phyloP scores from a whole-genome alignment of 1,140 invertebrate genomes.

The Nilaparvata lugens region DNA sequence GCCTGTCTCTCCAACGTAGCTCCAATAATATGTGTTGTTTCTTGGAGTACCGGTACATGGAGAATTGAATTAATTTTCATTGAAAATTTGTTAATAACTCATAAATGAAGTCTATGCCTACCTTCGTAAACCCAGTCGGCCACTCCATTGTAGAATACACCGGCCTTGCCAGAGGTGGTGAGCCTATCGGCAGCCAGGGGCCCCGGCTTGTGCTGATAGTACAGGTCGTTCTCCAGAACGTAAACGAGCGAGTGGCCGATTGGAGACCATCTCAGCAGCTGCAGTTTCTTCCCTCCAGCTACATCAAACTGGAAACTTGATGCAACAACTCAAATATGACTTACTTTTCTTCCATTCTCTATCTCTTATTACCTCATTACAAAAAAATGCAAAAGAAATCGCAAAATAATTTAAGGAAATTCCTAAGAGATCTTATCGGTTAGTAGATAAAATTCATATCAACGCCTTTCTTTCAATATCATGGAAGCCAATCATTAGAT shows the following conservation, averaged over 20 bases:
- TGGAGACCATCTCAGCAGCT: slow-evolving; percentile 9
- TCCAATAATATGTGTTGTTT: too few relatives aligned
- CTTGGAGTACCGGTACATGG: too few relatives aligned
- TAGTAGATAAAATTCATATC: too few relatives aligned
- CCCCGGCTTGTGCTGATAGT: slow-evolving; percentile 46
- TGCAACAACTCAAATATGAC: background rate
- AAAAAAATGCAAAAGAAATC: background rate
- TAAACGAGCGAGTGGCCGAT: slow-evolving; percentile 6
- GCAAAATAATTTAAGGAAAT: background rate
- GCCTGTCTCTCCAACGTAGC: too few relatives aligned
- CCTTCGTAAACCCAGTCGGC: slow-evolving; percentile 78
- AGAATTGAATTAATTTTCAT: too few relatives aligned
- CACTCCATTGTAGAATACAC: slow-evolving; percentile 59
- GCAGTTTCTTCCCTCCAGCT: background rate
- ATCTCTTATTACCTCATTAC: background rate
- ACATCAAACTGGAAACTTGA: slow-evolving; percentile 1
- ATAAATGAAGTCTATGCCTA: slow-evolving; percentile 26
- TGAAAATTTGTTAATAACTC: too few relatives aligned
- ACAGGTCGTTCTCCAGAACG: slow-evolving; percentile 61
- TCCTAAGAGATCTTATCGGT: too few relatives aligned
- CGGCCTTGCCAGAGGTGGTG: slow-evolving; percentile 42
- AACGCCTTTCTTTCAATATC: too few relatives aligned
- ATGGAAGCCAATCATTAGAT: too few relatives aligned
- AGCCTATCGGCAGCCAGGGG: slow-evolving; percentile 34
- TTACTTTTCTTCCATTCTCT: background rate